A percentile compares a stretch with the other conserved stretches of the same genome.
These are phyloP conservation scores for Eilema griseolum DNA, from an alignment of 2,888 invertebrate species.

Conservation along the genomic window DNA sequence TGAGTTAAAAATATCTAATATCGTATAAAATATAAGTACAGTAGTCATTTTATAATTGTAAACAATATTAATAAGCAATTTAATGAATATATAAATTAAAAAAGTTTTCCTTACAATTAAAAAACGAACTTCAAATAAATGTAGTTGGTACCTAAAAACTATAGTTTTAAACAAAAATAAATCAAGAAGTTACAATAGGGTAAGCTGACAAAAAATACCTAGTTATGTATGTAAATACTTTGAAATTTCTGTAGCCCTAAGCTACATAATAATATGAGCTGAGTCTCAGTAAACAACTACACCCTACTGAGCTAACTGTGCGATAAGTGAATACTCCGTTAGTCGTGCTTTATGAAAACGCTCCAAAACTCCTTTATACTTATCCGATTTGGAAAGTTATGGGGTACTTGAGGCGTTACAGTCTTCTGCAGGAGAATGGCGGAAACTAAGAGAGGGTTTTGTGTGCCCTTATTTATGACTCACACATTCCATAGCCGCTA, in stretches of 20 bases:
- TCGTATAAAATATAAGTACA: no score
- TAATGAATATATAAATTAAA: no score
- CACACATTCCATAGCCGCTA: constrained; percentile 49
- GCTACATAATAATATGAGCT: no score
- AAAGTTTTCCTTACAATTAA: no score
- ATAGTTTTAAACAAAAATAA: no score
- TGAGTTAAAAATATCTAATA: neutral
- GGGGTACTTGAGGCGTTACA: constrained; percentile 27
- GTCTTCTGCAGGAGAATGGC: constrained; percentile 38
- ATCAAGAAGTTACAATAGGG: no score
- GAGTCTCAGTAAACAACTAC: neutral
- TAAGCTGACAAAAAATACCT: no score
- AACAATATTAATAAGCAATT: no score
- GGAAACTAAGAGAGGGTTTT: constrained; percentile 32
- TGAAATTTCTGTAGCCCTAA: neutral
- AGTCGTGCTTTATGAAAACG: constrained; percentile 28
- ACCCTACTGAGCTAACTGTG: constrained; percentile 28
- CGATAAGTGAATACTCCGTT: constrained; percentile 27
- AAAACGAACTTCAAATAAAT: no score
- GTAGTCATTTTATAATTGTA: no score
- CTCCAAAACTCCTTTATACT: constrained; percentile 28
- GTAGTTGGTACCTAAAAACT: no score
- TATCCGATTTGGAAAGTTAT: constrained; percentile 35
- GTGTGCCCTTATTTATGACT: constrained; percentile 53
- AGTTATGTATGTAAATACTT: neutral